Conservation (phyloP, 2,797 vertebrate genomes). For the Paratrypauchen microcephalus region DNA sequence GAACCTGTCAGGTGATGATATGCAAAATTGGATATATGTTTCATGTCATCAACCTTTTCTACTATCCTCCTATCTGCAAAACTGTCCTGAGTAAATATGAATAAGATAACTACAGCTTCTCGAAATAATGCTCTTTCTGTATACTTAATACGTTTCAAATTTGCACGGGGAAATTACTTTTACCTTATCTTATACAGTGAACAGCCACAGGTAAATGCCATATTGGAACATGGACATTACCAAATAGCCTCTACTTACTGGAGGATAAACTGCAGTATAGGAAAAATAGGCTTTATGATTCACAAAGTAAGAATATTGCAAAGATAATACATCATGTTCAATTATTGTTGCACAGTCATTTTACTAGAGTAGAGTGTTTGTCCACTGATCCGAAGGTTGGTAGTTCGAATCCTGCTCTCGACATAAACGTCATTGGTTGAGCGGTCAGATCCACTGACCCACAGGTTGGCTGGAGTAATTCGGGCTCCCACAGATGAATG, state of each 20-base stretch:
- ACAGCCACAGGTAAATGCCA: conserved; percentile 69
- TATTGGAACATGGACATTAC: conserved; percentile 57
- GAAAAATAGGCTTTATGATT: neutral
- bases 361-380: too few species aligned
- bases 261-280: neutral
- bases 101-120: conserved; percentile 65
- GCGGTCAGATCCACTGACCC: too few species aligned
- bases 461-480: too few species aligned
- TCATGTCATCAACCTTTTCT: conserved; percentile 68
- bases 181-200: conserved; percentile 82
- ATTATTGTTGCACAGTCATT: neutral
- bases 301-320: neutral
- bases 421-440: too few species aligned
- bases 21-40: conserved; percentile 66
- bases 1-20: conserved; percentile 50
- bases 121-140: conserved; percentile 71
- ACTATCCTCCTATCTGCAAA: conserved; percentile 58
- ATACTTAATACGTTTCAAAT: conserved; percentile 89
- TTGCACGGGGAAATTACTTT: conserved; percentile 89
- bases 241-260: neutral
- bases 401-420: too few species aligned
- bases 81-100: conserved; percentile 70
- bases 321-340: neutral
- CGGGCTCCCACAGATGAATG: too few species aligned
- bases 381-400: too few species aligned